Base-by-base conservation (phyloP, 2,888 invertebrate species). In the Cantharis flavilabris region DNA sequence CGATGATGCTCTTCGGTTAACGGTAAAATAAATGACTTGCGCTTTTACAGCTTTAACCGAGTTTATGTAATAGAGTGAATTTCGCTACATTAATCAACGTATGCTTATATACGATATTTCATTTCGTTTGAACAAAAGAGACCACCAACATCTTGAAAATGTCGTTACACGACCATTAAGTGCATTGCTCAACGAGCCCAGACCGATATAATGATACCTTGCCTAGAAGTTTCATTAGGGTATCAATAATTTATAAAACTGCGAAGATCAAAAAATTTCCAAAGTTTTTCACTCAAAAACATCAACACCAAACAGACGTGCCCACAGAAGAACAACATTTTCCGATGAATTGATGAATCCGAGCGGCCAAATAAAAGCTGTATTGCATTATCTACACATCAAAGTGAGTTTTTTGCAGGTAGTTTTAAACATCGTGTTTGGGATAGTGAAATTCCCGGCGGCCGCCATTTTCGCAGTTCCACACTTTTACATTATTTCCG, bases 381-480 rank as follows among this genome's bases (percentile, higher is more conserved):
- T 33, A 71, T 76, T 74, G 73, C 78, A 76, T 78, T 49, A 49
- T 49, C 73, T 73, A 70, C 64, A 71, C 76, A 71, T 63, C 69
- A 62, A 64, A 28, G 28, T 30, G 10, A 26, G 71, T 76, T 73
- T 76, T 71, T 78, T 23, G 69, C 69, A 67, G 65, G 75, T 72
- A 70, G 70, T 13, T 72, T 78, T 74, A 75, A 77, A 77, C 72
- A 71, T 75, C 28, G 62, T 75, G 79, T 79, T 73, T 77, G 75
- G 72, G 75, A 77, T 77, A 71, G 73, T 69, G 63, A 77, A 79
- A 77, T 75, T 77, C 73, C 77, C 79, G 79, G 69, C 79, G 79
- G 79, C 78, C 73, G 77, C 79, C 79, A 79, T 79, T 79, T 79
- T 79, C 63, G 26, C 69, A 75, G 18, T 72, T 65, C 71, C 62